These are phyloP conservation scores for Mormyrus lacerda DNA, from an alignment of 2,113 vertebrate genomes.

Conservation along the genomic window DNA sequence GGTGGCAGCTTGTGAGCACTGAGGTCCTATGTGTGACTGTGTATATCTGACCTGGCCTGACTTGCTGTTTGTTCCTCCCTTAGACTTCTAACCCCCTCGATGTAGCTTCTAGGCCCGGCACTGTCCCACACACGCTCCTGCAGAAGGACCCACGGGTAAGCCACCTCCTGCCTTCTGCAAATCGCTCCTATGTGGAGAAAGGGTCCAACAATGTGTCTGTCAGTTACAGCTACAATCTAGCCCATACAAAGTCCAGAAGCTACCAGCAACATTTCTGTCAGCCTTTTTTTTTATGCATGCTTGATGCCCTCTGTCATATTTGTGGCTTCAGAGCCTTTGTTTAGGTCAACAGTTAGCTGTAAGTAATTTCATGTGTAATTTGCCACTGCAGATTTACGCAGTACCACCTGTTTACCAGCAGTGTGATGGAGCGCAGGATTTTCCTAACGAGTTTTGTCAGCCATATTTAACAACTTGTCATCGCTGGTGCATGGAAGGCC, in stretches of 20 bases:
- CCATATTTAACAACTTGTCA: slow-evolving; percentile 42
- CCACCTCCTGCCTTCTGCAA: slow-evolving; percentile 12
- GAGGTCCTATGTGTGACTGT: background rate
- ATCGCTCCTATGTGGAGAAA: background rate
- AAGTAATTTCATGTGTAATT: slow-evolving; percentile 14
- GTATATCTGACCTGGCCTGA: slow-evolving; percentile 16
- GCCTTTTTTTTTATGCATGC: background rate
- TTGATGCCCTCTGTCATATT: background rate
- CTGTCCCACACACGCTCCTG: slow-evolving; percentile 86
- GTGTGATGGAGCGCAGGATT: background rate
- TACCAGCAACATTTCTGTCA: background rate
- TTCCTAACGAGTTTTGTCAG: slow-evolving; percentile 18
- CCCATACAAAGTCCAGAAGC: background rate
- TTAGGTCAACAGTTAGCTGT: background rate
- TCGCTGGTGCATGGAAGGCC: slow-evolving; percentile 33
- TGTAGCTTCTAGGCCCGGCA: slow-evolving; percentile 82
- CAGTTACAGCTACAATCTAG: background rate
- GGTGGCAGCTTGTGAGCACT: background rate
- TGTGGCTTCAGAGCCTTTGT: background rate
- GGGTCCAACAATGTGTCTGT: background rate
- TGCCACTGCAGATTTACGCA: slow-evolving; percentile 8
- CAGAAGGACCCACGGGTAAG: slow-evolving; percentile 95
- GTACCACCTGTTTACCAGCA: slow-evolving; percentile 22
- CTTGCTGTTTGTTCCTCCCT: slow-evolving; percentile 34
- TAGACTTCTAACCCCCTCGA: slow-evolving; percentile 95